These are phyloP conservation scores for Emydoidea blandingii DNA, from an alignment of 2,797 vertebrate genomes.

Conservation along the genomic window DNA sequence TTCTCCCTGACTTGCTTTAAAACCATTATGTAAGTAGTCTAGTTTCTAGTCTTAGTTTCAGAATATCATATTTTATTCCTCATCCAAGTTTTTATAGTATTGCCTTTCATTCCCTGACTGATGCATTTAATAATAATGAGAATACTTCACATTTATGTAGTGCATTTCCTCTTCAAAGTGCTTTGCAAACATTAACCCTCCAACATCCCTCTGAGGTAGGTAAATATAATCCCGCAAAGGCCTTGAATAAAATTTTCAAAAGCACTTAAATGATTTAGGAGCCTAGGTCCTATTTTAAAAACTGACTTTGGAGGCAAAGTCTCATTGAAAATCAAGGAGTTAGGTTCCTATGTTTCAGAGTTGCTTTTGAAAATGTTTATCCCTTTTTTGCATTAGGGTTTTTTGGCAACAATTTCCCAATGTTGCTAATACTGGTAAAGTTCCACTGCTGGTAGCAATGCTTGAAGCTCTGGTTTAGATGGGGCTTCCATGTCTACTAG, in stretches of 20 bases:
- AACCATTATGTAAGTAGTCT: background rate
- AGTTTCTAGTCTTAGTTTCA: background rate
- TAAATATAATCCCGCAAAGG: background rate
- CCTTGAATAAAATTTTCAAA: background rate
- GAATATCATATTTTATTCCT: background rate
- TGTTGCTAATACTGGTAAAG: background rate
- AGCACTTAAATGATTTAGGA: background rate
- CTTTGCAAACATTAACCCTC: constrained; percentile 50
- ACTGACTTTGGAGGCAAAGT: background rate
- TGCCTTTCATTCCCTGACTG: background rate
- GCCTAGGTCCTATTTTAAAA: constrained; percentile 2
- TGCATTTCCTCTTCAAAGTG: constrained; percentile 58
- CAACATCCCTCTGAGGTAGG: constrained; percentile 51
- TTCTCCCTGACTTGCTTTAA: background rate
- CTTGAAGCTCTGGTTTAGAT: background rate
- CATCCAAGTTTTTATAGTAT: background rate
- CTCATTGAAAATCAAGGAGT: background rate
- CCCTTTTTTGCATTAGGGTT: background rate
- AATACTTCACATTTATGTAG: constrained; percentile 12
- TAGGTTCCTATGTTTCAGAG: background rate
- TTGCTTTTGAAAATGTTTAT: background rate
- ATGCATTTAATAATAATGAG: constrained; percentile 1
- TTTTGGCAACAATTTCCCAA: background rate
- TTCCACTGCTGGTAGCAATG: background rate
- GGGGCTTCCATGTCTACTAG: background rate